phyloP scores from a whole-genome alignment of 2,888 invertebrate species.

The Ornithoptera alexandrae region DNA sequence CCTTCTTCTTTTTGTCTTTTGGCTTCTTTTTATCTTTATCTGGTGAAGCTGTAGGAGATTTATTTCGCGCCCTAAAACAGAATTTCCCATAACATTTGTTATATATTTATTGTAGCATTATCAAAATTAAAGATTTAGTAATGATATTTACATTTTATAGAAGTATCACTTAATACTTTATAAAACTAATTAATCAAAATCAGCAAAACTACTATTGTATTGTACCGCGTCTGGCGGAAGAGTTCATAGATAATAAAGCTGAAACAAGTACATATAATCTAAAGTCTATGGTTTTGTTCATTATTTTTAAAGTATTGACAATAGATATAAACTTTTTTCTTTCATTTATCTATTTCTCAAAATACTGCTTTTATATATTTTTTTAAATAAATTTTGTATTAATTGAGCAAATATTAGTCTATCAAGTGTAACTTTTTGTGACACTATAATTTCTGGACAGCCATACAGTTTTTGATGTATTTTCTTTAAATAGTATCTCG shows the following conservation, averaged over 20 bases:
- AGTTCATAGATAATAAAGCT: neutral
- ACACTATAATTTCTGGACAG: no score
- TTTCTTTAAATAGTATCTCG: no score
- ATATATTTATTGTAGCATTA: neutral
- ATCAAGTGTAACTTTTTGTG: no score
- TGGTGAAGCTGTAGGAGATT: slow-evolving; percentile 84
- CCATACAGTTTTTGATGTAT: no score
- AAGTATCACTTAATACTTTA: neutral
- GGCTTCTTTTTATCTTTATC: slow-evolving; percentile 86
- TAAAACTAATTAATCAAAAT: neutral
- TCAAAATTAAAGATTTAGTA: neutral
- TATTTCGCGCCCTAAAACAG: slow-evolving; percentile 85
- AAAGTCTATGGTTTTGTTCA: neutral
- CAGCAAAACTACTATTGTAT: slow-evolving; percentile 7
- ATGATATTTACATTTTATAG: slow-evolving; percentile 17
- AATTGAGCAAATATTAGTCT: no score
- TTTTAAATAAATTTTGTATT: no score
- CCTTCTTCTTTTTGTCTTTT: slow-evolving; percentile 82
- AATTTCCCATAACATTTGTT: slow-evolving; percentile 9
- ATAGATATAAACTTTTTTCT: no score
- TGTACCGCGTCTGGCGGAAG: slow-evolving; percentile 2
- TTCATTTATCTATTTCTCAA: no score
- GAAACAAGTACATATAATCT: neutral
- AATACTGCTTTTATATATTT: no score
- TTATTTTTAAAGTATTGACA: neutral